phyloP scores from a whole-genome alignment of 1,140 invertebrate species.

The Berghia stephanieae region DNA sequence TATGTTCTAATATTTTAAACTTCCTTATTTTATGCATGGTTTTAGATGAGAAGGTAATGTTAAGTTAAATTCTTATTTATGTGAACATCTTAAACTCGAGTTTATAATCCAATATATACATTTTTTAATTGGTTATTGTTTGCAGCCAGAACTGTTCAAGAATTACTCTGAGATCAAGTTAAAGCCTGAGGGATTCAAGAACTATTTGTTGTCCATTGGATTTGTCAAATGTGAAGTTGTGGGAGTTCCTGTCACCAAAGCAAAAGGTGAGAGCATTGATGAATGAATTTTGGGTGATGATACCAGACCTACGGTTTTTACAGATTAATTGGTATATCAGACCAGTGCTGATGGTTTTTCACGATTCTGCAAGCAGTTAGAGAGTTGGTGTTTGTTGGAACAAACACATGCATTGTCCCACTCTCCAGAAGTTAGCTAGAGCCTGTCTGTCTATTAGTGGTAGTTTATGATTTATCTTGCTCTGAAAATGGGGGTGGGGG shows the following conservation, averaged over 20 bases:
- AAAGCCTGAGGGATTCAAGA: slow-evolving; percentile 87
- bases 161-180: slow-evolving; percentile 89
- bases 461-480: no score
- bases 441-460: no score
- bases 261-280: slow-evolving; percentile 79
- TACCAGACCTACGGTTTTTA: background rate
- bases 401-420: background rate
- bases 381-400: background rate
- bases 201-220: slow-evolving; percentile 90
- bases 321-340: background rate
- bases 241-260: slow-evolving; percentile 83
- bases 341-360: no score
- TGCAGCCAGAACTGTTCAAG: slow-evolving; percentile 84
- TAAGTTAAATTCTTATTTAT: no score
- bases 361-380: background rate
- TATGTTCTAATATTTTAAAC: no score
- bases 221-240: slow-evolving; percentile 88
- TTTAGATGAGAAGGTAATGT: no score
- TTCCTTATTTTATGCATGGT: no score
- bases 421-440: background rate
- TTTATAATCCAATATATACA: background rate
- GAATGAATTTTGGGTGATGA: background rate
- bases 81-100: no score
- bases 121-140: slow-evolving; percentile 28
- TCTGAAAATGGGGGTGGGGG: no score